phyloP scores from a whole-genome alignment of 2,797 vertebrate species.

The Erethizon dorsatum region DNA sequence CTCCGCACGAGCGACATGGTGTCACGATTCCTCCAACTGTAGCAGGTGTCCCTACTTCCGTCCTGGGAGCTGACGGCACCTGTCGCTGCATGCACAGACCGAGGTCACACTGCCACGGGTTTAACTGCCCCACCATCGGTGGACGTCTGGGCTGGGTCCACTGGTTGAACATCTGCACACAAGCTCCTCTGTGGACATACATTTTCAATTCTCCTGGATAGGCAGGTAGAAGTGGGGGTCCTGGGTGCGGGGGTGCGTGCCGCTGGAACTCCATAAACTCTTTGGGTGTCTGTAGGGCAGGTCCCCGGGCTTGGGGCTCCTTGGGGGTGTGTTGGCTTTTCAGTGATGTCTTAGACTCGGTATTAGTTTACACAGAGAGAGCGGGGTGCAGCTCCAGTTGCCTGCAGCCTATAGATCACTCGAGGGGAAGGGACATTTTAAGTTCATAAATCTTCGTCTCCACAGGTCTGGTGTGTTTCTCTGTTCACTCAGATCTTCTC shows the following conservation, averaged over 20 bases:
- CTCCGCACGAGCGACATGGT: rapidly evolving
- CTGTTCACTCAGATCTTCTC: neutral
- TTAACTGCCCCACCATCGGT: neutral
- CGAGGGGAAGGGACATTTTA: neutral
- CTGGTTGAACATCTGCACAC: neutral
- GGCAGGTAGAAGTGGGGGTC: neutral
- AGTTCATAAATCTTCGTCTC: neutral
- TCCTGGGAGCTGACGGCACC: neutral
- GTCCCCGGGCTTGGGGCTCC: rapidly evolving
- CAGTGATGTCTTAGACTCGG: neutral
- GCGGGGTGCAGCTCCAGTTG: neutral
- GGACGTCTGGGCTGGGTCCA: neutral
- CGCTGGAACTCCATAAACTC: neutral
- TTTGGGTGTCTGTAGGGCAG: neutral
- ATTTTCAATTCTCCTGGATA: neutral
- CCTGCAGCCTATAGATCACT: neutral
- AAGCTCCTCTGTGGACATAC: no score
- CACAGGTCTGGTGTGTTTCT: neutral
- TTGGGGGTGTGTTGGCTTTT: neutral
- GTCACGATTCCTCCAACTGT: neutral
- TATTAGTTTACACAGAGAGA: neutral
- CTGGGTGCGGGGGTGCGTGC: neutral
- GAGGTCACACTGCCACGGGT: rapidly evolving
- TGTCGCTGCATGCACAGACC: neutral
- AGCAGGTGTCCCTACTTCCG: neutral